Percentiles rank a stretch among this genome's conserved stretches.
phyloP scores from a whole-genome alignment of 2,797 vertebrate species.

The Columba guinea region DNA sequence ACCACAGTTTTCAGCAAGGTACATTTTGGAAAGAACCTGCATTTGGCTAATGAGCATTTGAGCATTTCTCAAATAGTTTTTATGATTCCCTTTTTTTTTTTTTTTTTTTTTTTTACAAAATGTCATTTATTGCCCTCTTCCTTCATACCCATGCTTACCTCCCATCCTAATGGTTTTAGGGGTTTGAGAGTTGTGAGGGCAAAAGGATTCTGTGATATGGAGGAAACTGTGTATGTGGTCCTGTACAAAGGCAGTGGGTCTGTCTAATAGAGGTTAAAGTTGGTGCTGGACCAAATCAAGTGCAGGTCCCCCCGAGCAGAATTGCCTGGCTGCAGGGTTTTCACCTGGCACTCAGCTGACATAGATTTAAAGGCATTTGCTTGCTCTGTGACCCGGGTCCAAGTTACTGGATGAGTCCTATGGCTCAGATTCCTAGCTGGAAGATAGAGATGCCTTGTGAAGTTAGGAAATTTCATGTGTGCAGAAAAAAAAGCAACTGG shows the following conservation, averaged over 20 bases:
- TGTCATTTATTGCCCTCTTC: neutral
- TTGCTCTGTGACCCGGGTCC: neutral
- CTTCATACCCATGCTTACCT: neutral
- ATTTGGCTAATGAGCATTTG: neutral
- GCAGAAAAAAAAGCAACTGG: neutral
- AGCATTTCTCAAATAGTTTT: neutral
- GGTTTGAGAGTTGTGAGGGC: neutral
- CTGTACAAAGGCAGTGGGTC: neutral
- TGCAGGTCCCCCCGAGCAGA: neutral
- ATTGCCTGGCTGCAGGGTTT: neutral
- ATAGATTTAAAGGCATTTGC: neutral
- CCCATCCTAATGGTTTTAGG: neutral
- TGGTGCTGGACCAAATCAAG: neutral
- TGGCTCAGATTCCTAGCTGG: neutral
- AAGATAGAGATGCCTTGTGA: neutral
- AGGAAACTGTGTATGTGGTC: neutral
- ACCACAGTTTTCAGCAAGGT: neutral
- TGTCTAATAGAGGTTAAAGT: neutral
- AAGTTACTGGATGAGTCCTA: neutral
- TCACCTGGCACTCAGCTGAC: neutral
- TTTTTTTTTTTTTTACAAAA: neutral
- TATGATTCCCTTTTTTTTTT: neutral
- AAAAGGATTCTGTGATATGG: neutral
- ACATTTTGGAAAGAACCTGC: neutral
- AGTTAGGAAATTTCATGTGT: neutral